Evolutionary conservation across 2,113 vertebrate species (phyloP).

Genomic region (Macquaria australasica): DNA sequence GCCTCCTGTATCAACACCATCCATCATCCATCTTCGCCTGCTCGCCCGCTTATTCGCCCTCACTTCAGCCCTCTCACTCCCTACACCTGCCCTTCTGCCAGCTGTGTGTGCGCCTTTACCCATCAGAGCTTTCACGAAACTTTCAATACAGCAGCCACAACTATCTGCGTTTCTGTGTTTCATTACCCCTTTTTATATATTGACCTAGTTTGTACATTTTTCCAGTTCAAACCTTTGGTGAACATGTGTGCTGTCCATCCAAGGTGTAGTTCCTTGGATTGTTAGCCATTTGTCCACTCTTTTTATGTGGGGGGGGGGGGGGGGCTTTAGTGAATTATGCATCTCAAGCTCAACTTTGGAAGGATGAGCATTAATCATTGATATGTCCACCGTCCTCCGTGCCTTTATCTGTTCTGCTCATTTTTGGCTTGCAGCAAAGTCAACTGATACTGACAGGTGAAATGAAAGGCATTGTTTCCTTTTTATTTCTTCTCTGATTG

Average conservation of each 20-base stretch:
- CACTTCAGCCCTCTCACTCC: slow-evolving; percentile 65
- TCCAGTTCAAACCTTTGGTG: slow-evolving; percentile 8
- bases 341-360: slow-evolving; percentile 55
- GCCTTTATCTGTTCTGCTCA: slow-evolving; percentile 46
- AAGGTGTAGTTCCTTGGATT: background rate
- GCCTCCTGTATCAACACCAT: slow-evolving; percentile 85
- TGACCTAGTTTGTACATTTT: slow-evolving; percentile 19
- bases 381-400: slow-evolving; percentile 46
- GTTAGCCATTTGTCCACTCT: background rate
- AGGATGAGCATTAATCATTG: slow-evolving; percentile 72
- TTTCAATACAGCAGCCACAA: slow-evolving; percentile 6
- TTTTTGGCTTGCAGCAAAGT: slow-evolving; percentile 44
- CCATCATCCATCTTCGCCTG: slow-evolving; percentile 84
- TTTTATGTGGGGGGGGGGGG: slow-evolving; percentile 1
- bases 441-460: slow-evolving; percentile 44
- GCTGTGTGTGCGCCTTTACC: slow-evolving; percentile 32
- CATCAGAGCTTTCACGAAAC: slow-evolving; percentile 31
- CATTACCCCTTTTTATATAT: background rate
- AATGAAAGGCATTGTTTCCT: slow-evolving; percentile 63
- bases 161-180: slow-evolving; percentile 6
- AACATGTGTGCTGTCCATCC: background rate
- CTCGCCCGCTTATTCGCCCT: slow-evolving; percentile 53
- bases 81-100: slow-evolving; percentile 66
- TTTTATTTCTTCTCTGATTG: slow-evolving; percentile 46
- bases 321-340: slow-evolving; percentile 46